Evolutionary conservation across 2,888 invertebrate species (phyloP).

Genomic region (Habrosyne pyritoides): DNA sequence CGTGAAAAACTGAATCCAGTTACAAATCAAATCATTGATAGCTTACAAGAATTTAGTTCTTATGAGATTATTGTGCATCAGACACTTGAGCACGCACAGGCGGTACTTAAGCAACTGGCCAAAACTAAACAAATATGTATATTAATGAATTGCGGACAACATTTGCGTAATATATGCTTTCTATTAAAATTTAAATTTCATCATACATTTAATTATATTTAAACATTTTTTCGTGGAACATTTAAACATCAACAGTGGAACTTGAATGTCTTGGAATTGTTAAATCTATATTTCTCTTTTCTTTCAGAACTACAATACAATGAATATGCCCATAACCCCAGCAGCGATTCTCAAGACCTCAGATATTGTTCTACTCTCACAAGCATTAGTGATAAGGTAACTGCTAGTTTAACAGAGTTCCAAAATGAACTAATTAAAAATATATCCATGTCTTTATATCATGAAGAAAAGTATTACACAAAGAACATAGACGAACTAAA

Average conservation of each 20-base stretch:
- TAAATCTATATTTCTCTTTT: not conserved
- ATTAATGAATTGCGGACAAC: not conserved
- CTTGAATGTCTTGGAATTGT: no score
- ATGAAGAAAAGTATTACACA: conserved; percentile 18
- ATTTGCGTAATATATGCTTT: not conserved
- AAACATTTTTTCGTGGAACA: no score
- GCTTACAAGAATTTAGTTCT: conserved; percentile 25
- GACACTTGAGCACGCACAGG: not conserved
- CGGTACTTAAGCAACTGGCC: not conserved
- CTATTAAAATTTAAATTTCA: no score
- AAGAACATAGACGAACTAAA: conserved; percentile 27
- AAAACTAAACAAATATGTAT: not conserved
- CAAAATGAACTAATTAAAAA: conserved; percentile 11
- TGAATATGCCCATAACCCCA: not conserved
- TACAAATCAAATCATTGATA: conserved; percentile 19
- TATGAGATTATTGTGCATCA: conserved; percentile 19
- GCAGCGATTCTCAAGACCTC: conserved; percentile 9
- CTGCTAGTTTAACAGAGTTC: conserved; percentile 23
- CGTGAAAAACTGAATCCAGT: conserved; percentile 30
- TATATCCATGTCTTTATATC: conserved; percentile 13
- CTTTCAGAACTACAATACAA: not conserved
- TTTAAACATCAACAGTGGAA: no score
- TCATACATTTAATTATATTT: no score
- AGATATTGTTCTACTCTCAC: conserved; percentile 38
- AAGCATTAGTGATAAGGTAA: conserved; percentile 30